These are phyloP conservation scores for Oncorhynchus nerka DNA, from an alignment of 2,113 vertebrate genomes.

Conservation along the genomic window DNA sequence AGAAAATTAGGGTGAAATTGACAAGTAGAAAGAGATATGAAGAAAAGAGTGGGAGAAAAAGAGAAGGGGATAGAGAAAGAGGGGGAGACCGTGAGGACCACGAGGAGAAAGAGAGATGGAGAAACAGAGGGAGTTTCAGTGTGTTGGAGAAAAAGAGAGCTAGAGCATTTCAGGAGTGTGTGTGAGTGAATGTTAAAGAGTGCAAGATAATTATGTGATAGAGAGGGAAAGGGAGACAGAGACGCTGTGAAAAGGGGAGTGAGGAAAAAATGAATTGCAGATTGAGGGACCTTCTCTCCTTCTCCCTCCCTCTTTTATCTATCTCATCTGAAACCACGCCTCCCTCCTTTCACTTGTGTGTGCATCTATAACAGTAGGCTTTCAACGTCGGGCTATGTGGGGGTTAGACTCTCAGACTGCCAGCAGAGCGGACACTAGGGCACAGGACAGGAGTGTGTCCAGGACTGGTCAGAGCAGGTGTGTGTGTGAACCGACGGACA, in stretches of 20 bases:
- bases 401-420: slow-evolving; percentile 59
- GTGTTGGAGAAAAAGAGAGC: neutral
- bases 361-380: slow-evolving; percentile 75
- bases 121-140: neutral
- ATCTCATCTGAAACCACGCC: slow-evolving; percentile 69
- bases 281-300: slow-evolving; percentile 66
- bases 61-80: neutral
- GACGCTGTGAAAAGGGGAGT: slow-evolving; percentile 32
- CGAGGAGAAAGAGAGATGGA: neutral
- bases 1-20: slow-evolving; percentile 25
- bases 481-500: slow-evolving; percentile 17
- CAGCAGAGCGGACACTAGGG: slow-evolving; percentile 39
- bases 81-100: slow-evolving; percentile 8
- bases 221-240: slow-evolving; percentile 3
- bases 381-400: slow-evolving; percentile 64
- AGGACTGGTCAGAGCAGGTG: slow-evolving; percentile 59
- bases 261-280: slow-evolving; percentile 73
- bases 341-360: slow-evolving; percentile 74
- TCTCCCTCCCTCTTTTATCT: slow-evolving; percentile 75
- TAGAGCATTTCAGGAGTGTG: neutral
- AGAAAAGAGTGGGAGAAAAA: slow-evolving; percentile 20
- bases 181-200: neutral
- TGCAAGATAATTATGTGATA: neutral
- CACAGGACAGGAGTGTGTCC: slow-evolving; percentile 39
- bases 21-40: slow-evolving; percentile 9